Evolutionary conservation across 2,797 vertebrate species (phyloP).

Genomic region (Balearica regulorum): DNA sequence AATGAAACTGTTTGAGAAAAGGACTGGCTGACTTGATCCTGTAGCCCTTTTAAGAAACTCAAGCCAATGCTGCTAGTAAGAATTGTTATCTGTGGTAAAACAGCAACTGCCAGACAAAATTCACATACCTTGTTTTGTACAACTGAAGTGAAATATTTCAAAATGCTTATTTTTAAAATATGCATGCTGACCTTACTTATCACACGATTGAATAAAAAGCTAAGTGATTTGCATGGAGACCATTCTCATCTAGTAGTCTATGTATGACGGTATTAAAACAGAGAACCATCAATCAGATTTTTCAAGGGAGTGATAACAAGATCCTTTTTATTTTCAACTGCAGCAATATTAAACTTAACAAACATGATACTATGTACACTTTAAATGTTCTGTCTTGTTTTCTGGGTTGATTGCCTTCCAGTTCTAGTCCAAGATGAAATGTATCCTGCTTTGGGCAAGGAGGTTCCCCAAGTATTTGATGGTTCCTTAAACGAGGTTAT

Average conservation of each 20-base stretch:
- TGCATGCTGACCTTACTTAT: neutral
- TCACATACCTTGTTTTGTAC: neutral
- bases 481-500: neutral
- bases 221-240: neutral
- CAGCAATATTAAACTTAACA: neutral
- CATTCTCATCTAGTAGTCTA: neutral
- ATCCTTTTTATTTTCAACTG: neutral
- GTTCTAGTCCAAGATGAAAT: neutral
- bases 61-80: neutral
- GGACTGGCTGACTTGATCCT: neutral
- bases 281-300: neutral
- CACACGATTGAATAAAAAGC: neutral
- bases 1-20: neutral
- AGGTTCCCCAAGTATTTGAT: neutral
- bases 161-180: neutral
- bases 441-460: neutral
- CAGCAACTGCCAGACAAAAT: neutral
- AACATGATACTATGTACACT: neutral
- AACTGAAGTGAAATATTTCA: neutral
- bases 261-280: neutral
- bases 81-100: neutral
- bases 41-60: neutral
- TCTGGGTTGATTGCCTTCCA: neutral
- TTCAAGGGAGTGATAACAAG: neutral
- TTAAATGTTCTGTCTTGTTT: constrained; percentile 4